Conservation (phyloP, 2,113 vertebrate species). For the Nerophis ophidion region DNA sequence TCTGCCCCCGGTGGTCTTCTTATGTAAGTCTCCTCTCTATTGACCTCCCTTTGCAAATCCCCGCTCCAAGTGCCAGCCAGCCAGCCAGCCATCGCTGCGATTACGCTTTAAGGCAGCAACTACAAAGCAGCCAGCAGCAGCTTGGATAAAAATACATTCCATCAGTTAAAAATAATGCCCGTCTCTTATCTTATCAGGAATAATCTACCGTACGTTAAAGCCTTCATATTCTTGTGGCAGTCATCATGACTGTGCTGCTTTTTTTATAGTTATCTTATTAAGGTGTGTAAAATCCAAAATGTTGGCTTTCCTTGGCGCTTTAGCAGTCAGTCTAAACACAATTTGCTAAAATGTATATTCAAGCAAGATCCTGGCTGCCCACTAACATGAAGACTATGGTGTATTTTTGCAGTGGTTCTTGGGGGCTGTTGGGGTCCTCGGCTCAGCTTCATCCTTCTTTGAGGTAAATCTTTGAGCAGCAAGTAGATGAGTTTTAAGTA, state of each 20-base stretch:
- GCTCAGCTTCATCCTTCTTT: conserved; percentile 59
- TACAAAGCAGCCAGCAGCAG: conserved; percentile 47
- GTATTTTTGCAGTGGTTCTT: conserved; percentile 61
- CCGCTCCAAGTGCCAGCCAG: conserved; percentile 17
- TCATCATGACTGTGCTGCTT: conserved; percentile 21
- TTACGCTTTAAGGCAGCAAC: conserved; percentile 35
- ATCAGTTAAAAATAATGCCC: conserved; percentile 1
- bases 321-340: no score
- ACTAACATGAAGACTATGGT: background rate
- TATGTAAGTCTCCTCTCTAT: conserved; percentile 71
- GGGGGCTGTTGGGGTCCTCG: conserved; percentile 57
- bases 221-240: background rate
- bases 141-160: conserved; percentile 43
- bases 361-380: no score
- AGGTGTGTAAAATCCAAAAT: no score
- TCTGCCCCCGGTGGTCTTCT: conserved; percentile 87
- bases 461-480: conserved; percentile 54
- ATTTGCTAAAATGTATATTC: no score
- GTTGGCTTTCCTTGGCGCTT: no score
- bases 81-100: conserved; percentile 36
- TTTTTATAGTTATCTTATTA: conserved; percentile 30
- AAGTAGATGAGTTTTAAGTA: conserved; percentile 20
- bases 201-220: no score
- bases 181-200: background rate
- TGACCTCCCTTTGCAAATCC: conserved; percentile 33